phyloP scores from a whole-genome alignment of 1,140 invertebrate genomes.

The Dreissena polymorpha region DNA sequence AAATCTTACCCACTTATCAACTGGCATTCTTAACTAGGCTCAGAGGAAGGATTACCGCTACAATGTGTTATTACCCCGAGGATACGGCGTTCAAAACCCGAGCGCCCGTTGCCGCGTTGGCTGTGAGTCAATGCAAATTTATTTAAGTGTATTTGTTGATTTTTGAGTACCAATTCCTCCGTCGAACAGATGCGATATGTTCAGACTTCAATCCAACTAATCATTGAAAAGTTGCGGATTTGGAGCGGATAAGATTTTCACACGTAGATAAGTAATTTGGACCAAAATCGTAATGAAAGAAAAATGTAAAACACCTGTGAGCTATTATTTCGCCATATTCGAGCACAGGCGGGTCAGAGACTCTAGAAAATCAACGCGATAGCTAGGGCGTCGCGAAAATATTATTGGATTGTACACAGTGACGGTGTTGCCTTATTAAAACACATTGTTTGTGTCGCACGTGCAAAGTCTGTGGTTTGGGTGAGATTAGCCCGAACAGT shows the following conservation, averaged over 20 bases:
- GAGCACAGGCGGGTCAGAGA: neutral
- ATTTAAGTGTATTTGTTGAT: slow-evolving; percentile 50
- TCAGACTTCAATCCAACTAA: slow-evolving; percentile 27
- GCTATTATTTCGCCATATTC: slow-evolving; percentile 37
- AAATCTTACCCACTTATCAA: neutral
- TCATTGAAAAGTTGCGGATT: slow-evolving; percentile 16
- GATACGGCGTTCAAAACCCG: slow-evolving; percentile 6
- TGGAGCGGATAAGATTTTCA: slow-evolving; percentile 40
- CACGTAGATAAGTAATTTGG: slow-evolving; percentile 56
- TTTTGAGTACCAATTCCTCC: slow-evolving; percentile 19
- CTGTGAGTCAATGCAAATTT: slow-evolving; percentile 28
- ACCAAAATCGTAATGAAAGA: slow-evolving; percentile 37
- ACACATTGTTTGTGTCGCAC: no score
- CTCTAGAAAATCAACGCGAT: neutral
- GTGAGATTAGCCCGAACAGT: no score
- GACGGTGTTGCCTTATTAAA: neutral
- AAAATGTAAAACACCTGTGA: slow-evolving; percentile 50
- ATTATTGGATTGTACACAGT: slow-evolving; percentile 26
- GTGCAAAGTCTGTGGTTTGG: no score
- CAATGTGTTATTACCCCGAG: slow-evolving; percentile 37
- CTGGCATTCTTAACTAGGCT: slow-evolving; percentile 6
- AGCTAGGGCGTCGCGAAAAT: neutral
- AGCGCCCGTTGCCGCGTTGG: slow-evolving; percentile 8
- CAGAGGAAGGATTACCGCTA: slow-evolving; percentile 23
- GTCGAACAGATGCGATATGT: slow-evolving; percentile 18